Conservation (phyloP, 2,888 invertebrate genomes). For the Nephrocerus scutellatus region DNA sequence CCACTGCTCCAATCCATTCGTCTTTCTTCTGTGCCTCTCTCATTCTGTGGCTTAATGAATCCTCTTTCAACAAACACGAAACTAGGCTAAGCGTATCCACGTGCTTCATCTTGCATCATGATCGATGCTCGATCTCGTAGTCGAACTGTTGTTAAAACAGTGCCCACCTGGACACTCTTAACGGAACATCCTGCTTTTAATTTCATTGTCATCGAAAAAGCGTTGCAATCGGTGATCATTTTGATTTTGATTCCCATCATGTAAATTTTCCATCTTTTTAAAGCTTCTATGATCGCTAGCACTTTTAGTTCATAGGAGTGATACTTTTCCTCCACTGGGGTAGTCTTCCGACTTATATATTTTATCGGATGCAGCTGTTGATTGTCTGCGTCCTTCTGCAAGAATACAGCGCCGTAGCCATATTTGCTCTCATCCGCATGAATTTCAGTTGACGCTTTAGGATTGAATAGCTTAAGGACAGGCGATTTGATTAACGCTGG, state of each 20-base stretch:
- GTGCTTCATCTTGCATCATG: conserved; percentile 6
- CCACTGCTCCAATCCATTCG: background rate
- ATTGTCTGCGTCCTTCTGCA: conserved; percentile 24
- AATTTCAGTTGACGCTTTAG: conserved; percentile 4
- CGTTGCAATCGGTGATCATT: conserved; percentile 31
- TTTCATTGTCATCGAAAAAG: conserved; percentile 30
- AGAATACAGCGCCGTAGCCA: conserved; percentile 30
- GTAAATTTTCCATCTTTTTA: conserved; percentile 27
- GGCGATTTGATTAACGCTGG: conserved; percentile 3
- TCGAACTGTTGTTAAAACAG: conserved; percentile 5
- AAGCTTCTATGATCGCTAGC: conserved; percentile 8
- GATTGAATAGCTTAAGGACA: conserved; percentile 6
- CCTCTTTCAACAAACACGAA: background rate
- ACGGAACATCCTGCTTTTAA: conserved; percentile 24
- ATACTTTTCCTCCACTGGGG: conserved; percentile 25
- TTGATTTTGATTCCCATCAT: conserved; percentile 29
- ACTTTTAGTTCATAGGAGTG: conserved; percentile 29
- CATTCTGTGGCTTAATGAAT: conserved; percentile 1
- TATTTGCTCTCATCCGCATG: conserved; percentile 13
- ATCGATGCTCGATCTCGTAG: conserved; percentile 11
- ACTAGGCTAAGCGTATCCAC: conserved; percentile 7
- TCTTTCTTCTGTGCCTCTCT: conserved; percentile 5
- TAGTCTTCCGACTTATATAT: conserved; percentile 24
- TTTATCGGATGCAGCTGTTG: conserved; percentile 32
- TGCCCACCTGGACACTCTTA: conserved; percentile 12